These are phyloP conservation scores for Scelioninae gen. 1 DNA, from an alignment of 2,888 invertebrate species.

Conservation along the genomic window DNA sequence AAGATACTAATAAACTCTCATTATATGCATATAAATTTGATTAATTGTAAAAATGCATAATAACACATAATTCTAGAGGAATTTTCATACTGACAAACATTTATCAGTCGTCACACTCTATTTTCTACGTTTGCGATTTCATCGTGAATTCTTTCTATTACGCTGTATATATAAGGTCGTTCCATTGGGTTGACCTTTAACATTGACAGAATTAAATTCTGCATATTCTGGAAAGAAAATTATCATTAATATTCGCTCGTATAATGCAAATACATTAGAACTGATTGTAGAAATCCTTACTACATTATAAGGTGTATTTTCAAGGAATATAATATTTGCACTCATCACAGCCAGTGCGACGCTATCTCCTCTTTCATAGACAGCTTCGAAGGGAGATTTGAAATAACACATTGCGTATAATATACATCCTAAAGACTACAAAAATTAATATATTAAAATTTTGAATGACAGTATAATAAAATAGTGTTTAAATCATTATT, in stretches of 20 bases:
- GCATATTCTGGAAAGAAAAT: slow-evolving; percentile 87
- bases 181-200: slow-evolving; percentile 91
- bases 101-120: slow-evolving; percentile 85
- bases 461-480: too few relatives aligned
- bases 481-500: too few relatives aligned
- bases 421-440: slow-evolving; percentile 93
- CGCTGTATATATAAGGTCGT: slow-evolving; percentile 90
- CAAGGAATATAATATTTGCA: slow-evolving; percentile 90
- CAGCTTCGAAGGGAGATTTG: slow-evolving; percentile 93
- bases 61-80: too few relatives aligned
- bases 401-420: slow-evolving; percentile 94
- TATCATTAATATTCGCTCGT: too few relatives aligned
- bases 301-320: slow-evolving; percentile 87
- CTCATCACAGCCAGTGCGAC: slow-evolving; percentile 93
- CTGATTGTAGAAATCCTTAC: slow-evolving; percentile 79
- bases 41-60: too few relatives aligned
- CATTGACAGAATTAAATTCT: slow-evolving; percentile 89
- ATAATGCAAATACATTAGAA: slow-evolving; percentile 3
- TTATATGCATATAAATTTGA: too few relatives aligned
- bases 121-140: slow-evolving; percentile 86
- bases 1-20: too few relatives aligned
- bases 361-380: slow-evolving; percentile 93
- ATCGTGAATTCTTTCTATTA: slow-evolving; percentile 87
- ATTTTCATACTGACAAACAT: too few relatives aligned
- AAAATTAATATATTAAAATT: slow-evolving; percentile 26